Conservation (phyloP, 2,113 vertebrate species). For the Jaculus jaculus region DNA sequence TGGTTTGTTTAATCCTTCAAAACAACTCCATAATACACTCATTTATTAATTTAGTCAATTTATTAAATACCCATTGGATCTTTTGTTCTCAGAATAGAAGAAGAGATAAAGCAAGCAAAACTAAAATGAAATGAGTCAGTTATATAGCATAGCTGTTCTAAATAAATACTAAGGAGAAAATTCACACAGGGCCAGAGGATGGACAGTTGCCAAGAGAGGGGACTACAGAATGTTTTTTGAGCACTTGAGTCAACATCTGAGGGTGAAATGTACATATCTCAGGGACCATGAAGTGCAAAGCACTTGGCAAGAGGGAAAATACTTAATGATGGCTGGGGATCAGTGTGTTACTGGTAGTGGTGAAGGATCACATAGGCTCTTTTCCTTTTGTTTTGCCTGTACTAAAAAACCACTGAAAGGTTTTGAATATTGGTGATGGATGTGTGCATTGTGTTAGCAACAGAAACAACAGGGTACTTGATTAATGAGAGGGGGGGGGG, state of each 20-base stretch:
- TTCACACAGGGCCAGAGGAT: background rate
- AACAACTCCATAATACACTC: constrained; percentile 38
- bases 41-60: constrained; percentile 53
- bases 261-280: background rate
- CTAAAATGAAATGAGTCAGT: background rate
- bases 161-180: background rate
- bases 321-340: too few relatives aligned
- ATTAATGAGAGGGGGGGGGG: too few relatives aligned
- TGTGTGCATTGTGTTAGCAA: background rate
- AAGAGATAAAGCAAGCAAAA: constrained; percentile 30
- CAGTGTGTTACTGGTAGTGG: background rate
- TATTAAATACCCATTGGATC: constrained; percentile 28
- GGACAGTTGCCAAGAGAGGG: background rate
- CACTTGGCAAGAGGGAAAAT: background rate
- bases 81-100: constrained; percentile 9
- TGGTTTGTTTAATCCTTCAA: constrained; percentile 37
- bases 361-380: background rate
- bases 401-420: background rate
- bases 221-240: fast-evolving
- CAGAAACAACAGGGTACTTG: background rate
- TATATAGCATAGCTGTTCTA: background rate
- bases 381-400: background rate
- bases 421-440: background rate
- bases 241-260: background rate
- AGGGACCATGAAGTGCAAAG: fast-evolving